Percentiles rank a stretch among this genome's conserved stretches.
These are phyloP conservation scores for Omphaloscelis lunosa DNA, from an alignment of 2,888 invertebrate genomes.

Conservation along the genomic window DNA sequence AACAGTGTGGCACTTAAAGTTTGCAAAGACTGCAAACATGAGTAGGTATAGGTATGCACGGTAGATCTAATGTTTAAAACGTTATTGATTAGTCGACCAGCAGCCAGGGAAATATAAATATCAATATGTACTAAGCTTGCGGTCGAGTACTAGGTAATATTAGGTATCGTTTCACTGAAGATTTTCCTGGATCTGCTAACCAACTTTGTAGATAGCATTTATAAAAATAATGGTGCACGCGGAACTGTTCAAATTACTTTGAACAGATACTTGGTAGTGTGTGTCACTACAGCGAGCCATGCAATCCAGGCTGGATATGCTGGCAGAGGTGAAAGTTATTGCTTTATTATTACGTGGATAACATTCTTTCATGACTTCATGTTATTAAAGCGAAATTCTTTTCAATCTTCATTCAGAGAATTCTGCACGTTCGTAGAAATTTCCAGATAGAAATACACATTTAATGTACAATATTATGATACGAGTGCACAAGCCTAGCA, in stretches of 20 bases:
- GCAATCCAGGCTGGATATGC: neutral
- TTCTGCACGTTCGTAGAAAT: slow-evolving; percentile 4
- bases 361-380: slow-evolving; percentile 1
- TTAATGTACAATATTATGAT: slow-evolving; percentile 15
- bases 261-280: slow-evolving; percentile 12
- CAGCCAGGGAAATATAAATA: neutral
- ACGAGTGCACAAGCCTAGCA: neutral
- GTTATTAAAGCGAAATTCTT: slow-evolving; percentile 10
- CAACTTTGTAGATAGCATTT: neutral
- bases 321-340: slow-evolving; percentile 1
- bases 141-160: neutral
- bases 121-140: neutral
- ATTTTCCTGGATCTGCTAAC: neutral
- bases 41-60: neutral
- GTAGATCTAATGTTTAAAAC: neutral
- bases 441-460: slow-evolving; percentile 18
- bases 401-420: slow-evolving; percentile 30
- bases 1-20: neutral
- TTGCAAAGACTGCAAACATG: neutral
- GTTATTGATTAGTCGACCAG: neutral
- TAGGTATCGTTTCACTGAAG: slow-evolving; percentile 5
- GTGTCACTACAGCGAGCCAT: neutral
- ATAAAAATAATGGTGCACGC: neutral
- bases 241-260: slow-evolving; percentile 5
- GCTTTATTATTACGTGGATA: slow-evolving; percentile 22